phyloP scores from a whole-genome alignment of 2,113 vertebrate genomes.

The Poicephalus meyeri region DNA sequence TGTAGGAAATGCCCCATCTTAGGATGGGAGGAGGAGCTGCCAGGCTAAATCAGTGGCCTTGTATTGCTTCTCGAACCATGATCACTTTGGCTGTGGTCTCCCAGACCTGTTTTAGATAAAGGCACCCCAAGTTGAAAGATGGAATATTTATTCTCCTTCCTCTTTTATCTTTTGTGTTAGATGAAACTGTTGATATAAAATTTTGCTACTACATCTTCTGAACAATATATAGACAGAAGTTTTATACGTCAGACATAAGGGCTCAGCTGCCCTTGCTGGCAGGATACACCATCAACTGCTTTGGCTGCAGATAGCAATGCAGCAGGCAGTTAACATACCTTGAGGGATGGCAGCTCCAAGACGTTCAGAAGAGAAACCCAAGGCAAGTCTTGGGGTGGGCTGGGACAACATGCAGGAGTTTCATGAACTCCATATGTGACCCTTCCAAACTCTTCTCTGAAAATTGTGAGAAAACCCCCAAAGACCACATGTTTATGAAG shows the following conservation, averaged over 20 bases:
- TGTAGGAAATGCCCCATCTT: not conserved
- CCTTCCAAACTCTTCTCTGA: not conserved
- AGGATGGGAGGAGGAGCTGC: not conserved
- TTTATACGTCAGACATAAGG: not conserved
- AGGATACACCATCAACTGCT: not conserved
- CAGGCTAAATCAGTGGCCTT: not conserved
- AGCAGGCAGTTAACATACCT: not conserved
- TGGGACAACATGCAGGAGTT: not conserved
- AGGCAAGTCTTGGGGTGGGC: not conserved
- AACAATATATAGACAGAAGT: not conserved
- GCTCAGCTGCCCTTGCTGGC: not conserved
- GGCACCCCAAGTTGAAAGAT: not conserved
- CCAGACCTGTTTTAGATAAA: not conserved
- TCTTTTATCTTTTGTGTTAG: not conserved
- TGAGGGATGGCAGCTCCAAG: rapidly evolving
- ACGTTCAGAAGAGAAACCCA: not conserved
- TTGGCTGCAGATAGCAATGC: not conserved
- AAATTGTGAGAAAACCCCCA: not conserved
- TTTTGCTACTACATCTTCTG: not conserved
- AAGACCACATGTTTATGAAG: not conserved
- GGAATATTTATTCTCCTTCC: not conserved
- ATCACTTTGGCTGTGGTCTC: not conserved
- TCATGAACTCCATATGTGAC: rapidly evolving
- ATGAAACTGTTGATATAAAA: slow-evolving; percentile 10
- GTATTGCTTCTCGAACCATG: not conserved